These are phyloP conservation scores for Centropristis striata DNA, from an alignment of 2,113 vertebrate genomes.

Conservation along the genomic window DNA sequence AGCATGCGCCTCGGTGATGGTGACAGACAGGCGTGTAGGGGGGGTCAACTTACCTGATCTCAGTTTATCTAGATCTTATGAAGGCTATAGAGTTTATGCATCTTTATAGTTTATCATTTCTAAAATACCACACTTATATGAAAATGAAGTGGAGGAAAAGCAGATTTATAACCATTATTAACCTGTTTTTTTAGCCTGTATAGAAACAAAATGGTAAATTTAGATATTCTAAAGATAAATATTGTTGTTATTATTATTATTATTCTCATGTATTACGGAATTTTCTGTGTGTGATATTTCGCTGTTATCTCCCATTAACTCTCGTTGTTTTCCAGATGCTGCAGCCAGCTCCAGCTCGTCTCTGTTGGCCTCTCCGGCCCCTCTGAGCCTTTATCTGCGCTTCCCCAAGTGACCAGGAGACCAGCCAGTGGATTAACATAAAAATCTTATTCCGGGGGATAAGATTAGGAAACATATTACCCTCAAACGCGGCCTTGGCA, in stretches of 20 bases:
- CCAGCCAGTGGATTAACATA: conserved; percentile 94
- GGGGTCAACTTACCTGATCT: background rate
- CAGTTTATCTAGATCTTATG: background rate
- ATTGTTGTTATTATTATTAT: background rate
- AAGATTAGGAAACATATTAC: conserved; percentile 99
- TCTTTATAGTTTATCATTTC: background rate
- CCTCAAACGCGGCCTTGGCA: conserved; percentile 92
- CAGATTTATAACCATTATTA: background rate
- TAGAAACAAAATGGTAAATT: background rate
- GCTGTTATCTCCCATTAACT: background rate
- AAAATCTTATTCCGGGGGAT: conserved; percentile 99
- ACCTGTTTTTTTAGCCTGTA: background rate
- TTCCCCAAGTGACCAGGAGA: conserved; percentile 93
- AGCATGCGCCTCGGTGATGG: background rate
- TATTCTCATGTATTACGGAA: background rate
- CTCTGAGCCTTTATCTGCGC: conserved; percentile 82
- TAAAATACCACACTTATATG: background rate
- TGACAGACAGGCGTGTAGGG: no score
- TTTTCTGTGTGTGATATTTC: background rate
- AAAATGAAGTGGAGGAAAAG: background rate
- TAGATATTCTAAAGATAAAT: background rate
- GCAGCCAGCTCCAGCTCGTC: conserved; percentile 33
- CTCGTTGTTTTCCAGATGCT: conserved; percentile 50
- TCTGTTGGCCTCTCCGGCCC: conserved; percentile 60
- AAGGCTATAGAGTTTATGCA: background rate